Evolutionary conservation across 2,113 vertebrate species (phyloP).

Genomic region (Ursus arctos): DNA sequence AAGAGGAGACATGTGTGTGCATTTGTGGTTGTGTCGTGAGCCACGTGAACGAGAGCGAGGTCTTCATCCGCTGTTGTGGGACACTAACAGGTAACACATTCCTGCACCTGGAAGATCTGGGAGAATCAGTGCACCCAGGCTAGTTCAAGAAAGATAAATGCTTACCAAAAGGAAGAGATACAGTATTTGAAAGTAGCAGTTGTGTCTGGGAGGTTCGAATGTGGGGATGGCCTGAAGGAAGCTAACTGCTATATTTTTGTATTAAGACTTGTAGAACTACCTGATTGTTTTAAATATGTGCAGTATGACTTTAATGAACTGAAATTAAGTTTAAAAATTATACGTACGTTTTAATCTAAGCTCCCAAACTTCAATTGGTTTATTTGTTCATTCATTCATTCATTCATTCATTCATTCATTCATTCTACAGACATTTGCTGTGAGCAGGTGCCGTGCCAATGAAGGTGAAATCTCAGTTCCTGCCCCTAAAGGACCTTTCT

Average conservation of each 20-base stretch:
- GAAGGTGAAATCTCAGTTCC: background rate
- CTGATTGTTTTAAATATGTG: background rate
- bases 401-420: fast-evolving
- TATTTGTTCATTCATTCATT: background rate
- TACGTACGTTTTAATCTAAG: background rate
- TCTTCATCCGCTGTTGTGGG: background rate
- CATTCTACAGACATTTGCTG: fast-evolving
- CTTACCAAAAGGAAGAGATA: background rate
- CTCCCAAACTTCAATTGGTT: background rate
- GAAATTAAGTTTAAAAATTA: background rate
- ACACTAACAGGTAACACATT: background rate
- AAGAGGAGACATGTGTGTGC: background rate
- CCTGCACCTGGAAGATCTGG: background rate
- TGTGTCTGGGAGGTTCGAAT: background rate
- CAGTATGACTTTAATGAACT: background rate
- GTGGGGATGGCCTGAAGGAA: too few relatives aligned
- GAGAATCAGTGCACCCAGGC: fast-evolving
- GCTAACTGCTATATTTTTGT: too few relatives aligned
- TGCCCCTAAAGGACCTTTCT: background rate
- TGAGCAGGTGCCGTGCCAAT: background rate
- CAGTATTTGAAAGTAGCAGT: background rate
- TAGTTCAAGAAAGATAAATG: background rate
- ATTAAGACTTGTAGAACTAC: background rate
- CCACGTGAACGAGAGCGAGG: background rate
- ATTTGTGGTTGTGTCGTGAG: background rate